These are phyloP conservation scores for Tortrix viridana DNA, from an alignment of 2,888 invertebrate species.

Conservation along the genomic window DNA sequence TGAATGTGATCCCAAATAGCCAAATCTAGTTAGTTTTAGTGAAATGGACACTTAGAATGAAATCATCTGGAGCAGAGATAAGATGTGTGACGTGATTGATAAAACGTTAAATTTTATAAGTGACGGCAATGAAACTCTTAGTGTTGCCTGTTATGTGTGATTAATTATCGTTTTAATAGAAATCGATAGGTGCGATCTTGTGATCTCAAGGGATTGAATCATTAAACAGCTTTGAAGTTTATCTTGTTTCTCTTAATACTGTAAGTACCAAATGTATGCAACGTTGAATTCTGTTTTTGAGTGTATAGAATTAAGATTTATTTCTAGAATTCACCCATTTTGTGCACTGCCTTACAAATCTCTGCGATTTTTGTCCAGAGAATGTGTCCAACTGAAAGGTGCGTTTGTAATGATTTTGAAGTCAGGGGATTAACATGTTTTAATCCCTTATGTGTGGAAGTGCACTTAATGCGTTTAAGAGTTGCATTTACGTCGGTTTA, in stretches of 20 bases:
- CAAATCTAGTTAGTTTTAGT: conserved; percentile 62
- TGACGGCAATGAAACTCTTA: conserved; percentile 53
- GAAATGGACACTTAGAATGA: conserved; percentile 46
- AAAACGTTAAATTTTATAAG: conserved; percentile 27
- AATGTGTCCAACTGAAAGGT: conserved; percentile 33
- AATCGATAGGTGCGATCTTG: conserved; percentile 68
- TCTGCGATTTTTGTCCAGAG: conserved; percentile 46
- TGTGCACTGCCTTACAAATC: conserved; percentile 64
- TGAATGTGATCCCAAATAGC: conserved; percentile 58
- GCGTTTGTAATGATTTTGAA: conserved; percentile 46
- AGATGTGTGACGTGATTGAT: conserved; percentile 29
- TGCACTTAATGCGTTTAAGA: conserved; percentile 72
- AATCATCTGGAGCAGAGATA: conserved; percentile 22
- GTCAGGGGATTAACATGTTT: conserved; percentile 54
- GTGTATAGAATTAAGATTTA: conserved; percentile 53
- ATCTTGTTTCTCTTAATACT: conserved; percentile 46
- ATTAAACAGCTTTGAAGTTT: conserved; percentile 54
- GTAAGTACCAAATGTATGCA: conserved; percentile 49
- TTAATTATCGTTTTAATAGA: conserved; percentile 57
- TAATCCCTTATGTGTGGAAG: conserved; percentile 55
- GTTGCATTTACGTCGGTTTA: conserved; percentile 60
- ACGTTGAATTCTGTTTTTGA: conserved; percentile 48
- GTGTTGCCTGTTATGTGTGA: conserved; percentile 69
- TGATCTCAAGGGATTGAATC: conserved; percentile 74
- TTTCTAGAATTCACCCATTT: conserved; percentile 54